These are phyloP conservation scores for Trinectes maculatus DNA, from an alignment of 2,113 vertebrate genomes.

Conservation along the genomic window DNA sequence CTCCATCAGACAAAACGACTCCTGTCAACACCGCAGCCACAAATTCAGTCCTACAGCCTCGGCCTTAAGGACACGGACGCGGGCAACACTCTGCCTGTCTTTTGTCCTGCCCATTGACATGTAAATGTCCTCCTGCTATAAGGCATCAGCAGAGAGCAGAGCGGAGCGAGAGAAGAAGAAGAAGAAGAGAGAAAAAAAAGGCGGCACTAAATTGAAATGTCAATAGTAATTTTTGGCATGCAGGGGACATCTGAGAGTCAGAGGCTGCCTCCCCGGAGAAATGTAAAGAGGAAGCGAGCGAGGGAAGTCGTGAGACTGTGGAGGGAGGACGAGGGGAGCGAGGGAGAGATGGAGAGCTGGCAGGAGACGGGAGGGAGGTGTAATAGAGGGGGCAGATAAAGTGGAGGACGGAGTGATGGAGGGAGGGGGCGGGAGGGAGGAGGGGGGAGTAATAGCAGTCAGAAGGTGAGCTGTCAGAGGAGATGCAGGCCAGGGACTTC, in stretches of 20 bases:
- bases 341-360: conserved; percentile 28
- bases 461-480: conserved; percentile 74
- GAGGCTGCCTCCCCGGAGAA: conserved; percentile 76
- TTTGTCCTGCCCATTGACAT: conserved; percentile 88
- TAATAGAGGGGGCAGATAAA: conserved; percentile 72
- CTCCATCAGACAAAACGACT: conserved; percentile 32
- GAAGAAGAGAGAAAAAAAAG: conserved; percentile 52
- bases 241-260: conserved; percentile 79
- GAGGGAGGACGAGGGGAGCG: conserved; percentile 31
- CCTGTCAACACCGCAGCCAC: conserved; percentile 32
- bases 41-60: conserved; percentile 39
- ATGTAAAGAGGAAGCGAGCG: conserved; percentile 61
- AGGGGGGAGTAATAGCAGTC: conserved; percentile 74
- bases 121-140: conserved; percentile 88
- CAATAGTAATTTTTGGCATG: conserved; percentile 91
- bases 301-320: conserved; percentile 52
- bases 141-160: conserved; percentile 83
- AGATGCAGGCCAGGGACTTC: conserved; percentile 44
- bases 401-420: conserved; percentile 69
- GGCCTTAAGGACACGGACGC: conserved; percentile 55
- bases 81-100: conserved; percentile 58
- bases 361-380: conserved; percentile 56
- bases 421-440: conserved; percentile 65
- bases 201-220: conserved; percentile 89
- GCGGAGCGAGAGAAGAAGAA: conserved; percentile 75